These are phyloP conservation scores for Xylocopa sonorina DNA, from an alignment of 1,140 invertebrate genomes.

Conservation along the genomic window DNA sequence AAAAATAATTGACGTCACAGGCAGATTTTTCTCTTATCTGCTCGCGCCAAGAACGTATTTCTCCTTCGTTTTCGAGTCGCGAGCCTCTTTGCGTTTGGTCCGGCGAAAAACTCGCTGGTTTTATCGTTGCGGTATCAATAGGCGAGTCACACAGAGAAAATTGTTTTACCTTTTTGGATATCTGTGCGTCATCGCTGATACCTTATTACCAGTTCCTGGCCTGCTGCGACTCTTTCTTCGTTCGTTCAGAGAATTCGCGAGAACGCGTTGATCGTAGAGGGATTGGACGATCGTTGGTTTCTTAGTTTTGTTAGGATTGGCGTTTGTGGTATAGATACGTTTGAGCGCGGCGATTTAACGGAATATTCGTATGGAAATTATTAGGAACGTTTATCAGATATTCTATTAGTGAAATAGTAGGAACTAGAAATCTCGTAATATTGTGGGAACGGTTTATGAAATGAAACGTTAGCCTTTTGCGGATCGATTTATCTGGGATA, in stretches of 20 bases:
- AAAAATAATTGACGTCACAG: constrained; percentile 45
- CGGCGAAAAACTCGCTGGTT: background rate
- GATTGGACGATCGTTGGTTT: constrained; percentile 8
- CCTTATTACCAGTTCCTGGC: constrained; percentile 30
- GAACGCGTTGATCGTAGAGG: constrained; percentile 13
- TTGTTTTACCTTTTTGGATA: constrained; percentile 51
- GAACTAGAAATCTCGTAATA: too few species aligned
- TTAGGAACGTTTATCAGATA: background rate
- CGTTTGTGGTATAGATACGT: background rate
- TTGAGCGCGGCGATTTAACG: background rate
- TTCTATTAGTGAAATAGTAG: background rate
- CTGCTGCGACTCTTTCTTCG: background rate
- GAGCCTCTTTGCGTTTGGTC: background rate
- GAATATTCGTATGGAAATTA: background rate
- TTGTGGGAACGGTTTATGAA: too few species aligned
- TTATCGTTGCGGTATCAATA: constrained; percentile 19
- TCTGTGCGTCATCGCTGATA: constrained; percentile 24
- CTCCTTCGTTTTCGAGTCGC: background rate
- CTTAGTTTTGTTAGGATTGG: background rate
- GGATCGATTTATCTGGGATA: too few species aligned
- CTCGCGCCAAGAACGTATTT: background rate
- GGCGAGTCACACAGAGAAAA: background rate
- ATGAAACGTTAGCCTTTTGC: too few species aligned
- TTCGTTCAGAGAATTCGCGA: background rate
- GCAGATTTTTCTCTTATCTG: constrained; percentile 11